Percentiles rank a stretch among this genome's conserved stretches.
Conservation (phyloP, 2,113 vertebrate genomes). For the Aix galericulata region DNA sequence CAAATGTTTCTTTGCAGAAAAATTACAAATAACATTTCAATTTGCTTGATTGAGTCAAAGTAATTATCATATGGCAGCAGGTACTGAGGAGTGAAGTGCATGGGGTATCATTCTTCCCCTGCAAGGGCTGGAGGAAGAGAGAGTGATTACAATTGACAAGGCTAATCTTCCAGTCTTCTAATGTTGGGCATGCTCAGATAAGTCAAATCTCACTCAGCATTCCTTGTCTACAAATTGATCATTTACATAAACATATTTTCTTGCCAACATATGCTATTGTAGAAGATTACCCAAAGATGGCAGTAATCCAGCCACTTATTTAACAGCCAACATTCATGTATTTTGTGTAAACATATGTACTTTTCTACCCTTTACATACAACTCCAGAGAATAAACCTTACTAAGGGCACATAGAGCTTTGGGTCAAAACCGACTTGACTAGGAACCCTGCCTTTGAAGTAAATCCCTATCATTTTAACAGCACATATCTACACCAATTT, state of each 20-base stretch:
- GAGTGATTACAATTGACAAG: conserved; percentile 17
- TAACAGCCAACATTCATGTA: neutral
- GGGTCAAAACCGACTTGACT: neutral
- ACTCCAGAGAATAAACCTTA: neutral
- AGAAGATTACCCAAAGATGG: conserved; percentile 22
- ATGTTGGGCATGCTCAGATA: neutral
- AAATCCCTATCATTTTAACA: neutral
- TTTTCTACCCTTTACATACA: neutral
- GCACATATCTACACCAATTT: neutral
- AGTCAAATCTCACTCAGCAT: conserved; percentile 1
- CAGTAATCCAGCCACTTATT: conserved; percentile 45
- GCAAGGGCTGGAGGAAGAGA: neutral
- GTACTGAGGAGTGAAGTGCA: neutral
- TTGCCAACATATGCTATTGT: neutral
- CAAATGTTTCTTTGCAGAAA: conserved; percentile 20
- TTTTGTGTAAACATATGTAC: neutral
- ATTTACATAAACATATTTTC: neutral
- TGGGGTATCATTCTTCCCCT: neutral
- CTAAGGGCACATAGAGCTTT: neutral
- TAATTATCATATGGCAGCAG: conserved; percentile 33
- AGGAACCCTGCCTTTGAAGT: neutral
- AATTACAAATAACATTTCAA: conserved; percentile 54
- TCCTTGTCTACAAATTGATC: conserved; percentile 14
- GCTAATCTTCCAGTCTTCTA: conserved; percentile 9
- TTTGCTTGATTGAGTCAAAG: conserved; percentile 30